Base-by-base conservation (phyloP, 92 coral and sea anemone species). In the Parazoanthus atlanticus region DNA sequence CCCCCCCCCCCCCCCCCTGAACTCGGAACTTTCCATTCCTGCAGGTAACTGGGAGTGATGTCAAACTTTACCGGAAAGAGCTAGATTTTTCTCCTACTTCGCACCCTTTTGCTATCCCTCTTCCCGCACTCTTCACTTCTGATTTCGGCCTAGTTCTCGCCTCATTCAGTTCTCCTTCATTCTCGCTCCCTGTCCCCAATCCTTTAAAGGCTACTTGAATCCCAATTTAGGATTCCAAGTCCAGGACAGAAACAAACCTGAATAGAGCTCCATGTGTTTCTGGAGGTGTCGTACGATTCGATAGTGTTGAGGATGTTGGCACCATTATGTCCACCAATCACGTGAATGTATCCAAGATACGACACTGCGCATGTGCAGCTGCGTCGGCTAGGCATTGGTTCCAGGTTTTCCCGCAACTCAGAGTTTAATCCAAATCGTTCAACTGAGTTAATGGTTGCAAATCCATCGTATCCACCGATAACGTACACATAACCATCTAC, bases 301-400 rank as follows among this genome's bases (percentile, higher is more conserved):
- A 84, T 38, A 21, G 87, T 84, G 79, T 84, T 84, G 0, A 84
- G 77, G 52, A 84, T 84, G 47, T 84, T 84, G 15, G 87, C 56
- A 46, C 87, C 87, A 70, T 84, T 84, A 29, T 84, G 87, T 43
- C 87, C 87, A 43, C 87, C 87, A 69, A 84, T 84, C 10, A 84
- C 87, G 66, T 84, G 87, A 69, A 84, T 84, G 23, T 1, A 67
- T 41, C 87, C 87, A 69, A 28, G 49, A 74, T 84, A 84, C 47
- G 77, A 41, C 34, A 84, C 87, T 70, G 87, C 87, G 65, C 87
- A 84, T 46, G 78, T 72, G 87, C 87, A 84, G 33, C 87, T 84
- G 12, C 87, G 87, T 43, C 87, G 77, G 28, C 87, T 84, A 7
- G 87, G 87, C 87, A 84, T 84, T 84, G 87, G 78, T 26, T 84